Percentiles rank a stretch among this genome's conserved stretches.
phyloP scores from a whole-genome alignment of 2,797 vertebrate species.

The Dicrostonyx torquatus region DNA sequence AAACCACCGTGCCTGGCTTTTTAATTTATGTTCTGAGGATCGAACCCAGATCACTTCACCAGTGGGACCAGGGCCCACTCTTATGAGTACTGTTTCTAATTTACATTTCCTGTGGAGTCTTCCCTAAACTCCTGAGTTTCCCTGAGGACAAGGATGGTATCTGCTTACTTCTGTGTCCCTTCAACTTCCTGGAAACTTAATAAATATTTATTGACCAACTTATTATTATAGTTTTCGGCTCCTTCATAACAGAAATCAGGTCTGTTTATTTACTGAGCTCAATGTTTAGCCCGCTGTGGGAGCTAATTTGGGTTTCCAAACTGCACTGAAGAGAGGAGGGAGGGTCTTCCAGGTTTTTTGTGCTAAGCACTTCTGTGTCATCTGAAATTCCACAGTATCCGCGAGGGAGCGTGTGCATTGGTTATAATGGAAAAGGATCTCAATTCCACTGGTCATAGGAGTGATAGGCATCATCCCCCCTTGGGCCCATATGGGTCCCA shows the following conservation, averaged over 20 bases:
- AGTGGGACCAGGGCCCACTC: rapidly evolving
- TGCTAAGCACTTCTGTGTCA: neutral
- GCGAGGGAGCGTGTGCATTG: neutral
- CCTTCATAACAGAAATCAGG: neutral
- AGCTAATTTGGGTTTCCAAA: neutral
- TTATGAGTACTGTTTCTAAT: neutral
- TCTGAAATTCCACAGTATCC: neutral
- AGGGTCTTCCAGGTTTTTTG: neutral
- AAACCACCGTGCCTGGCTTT: neutral
- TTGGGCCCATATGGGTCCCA: neutral
- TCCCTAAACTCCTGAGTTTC: neutral
- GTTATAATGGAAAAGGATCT: neutral
- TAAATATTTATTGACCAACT: slow-evolving; percentile 60
- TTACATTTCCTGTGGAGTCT: neutral
- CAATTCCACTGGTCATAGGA: neutral
- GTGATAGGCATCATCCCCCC: too few relatives aligned
- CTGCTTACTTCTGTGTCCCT: slow-evolving; percentile 46
- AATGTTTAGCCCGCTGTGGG: neutral
- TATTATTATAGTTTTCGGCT: slow-evolving; percentile 36
- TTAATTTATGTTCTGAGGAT: neutral
- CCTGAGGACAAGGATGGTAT: slow-evolving; percentile 17
- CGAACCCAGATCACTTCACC: neutral
- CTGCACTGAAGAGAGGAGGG: neutral
- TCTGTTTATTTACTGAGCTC: slow-evolving; percentile 46
- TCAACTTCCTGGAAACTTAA: slow-evolving; percentile 48